Percentiles rank a stretch among this genome's conserved stretches.
These are phyloP conservation scores for Nannospalax galili DNA, from an alignment of 2,113 vertebrate genomes.

Conservation along the genomic window DNA sequence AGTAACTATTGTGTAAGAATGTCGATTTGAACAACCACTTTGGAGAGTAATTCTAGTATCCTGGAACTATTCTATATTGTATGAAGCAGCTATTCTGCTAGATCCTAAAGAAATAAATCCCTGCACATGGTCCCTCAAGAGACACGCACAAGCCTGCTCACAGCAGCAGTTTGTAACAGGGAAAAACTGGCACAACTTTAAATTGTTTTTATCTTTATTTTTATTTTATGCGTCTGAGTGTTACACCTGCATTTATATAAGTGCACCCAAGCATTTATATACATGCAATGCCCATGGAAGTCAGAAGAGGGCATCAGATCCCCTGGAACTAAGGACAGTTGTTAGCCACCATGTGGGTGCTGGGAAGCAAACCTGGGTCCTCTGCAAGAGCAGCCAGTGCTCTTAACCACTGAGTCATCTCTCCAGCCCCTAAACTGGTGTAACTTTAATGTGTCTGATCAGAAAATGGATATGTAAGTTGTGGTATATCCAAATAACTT, in stretches of 20 bases:
- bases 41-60: not conserved
- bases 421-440: not conserved
- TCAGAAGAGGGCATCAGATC: too few relatives aligned
- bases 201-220: not conserved
- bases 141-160: not conserved
- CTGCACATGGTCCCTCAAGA: not conserved
- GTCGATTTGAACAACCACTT: not conserved
- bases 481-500: not conserved
- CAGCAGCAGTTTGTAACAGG: not conserved
- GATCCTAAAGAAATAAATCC: slow-evolving; percentile 30
- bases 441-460: not conserved
- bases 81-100: not conserved
- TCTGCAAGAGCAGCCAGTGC: too few relatives aligned
- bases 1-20: not conserved
- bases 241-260: too few relatives aligned
- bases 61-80: not conserved
- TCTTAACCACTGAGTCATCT: too few relatives aligned
- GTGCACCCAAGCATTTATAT: too few relatives aligned
- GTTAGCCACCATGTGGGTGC: too few relatives aligned
- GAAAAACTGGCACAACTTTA: not conserved
- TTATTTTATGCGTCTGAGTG: too few relatives aligned
- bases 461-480: not conserved
- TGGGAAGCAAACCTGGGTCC: too few relatives aligned
- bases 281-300: too few relatives aligned
- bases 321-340: too few relatives aligned